A percentile compares a stretch with the other conserved stretches of the same genome.
Conservation (phyloP, 2,797 vertebrate genomes). For the Monodelphis domestica region DNA sequence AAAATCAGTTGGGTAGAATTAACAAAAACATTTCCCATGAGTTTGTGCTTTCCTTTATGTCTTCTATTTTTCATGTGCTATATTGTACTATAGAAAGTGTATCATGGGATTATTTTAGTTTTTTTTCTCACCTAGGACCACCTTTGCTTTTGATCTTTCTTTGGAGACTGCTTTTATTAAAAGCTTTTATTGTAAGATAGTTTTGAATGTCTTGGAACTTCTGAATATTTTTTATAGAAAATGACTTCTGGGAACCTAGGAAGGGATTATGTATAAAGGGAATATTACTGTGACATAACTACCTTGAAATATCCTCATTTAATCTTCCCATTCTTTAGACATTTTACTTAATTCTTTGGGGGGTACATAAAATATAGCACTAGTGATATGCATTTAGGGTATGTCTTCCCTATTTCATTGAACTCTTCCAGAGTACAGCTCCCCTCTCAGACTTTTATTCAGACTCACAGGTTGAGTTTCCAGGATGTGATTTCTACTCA, state of each 20-base stretch:
- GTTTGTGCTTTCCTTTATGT: conserved; percentile 11
- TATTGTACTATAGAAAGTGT: neutral
- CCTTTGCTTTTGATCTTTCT: conserved; percentile 38
- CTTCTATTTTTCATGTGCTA: conserved; percentile 18
- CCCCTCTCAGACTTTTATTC: neutral
- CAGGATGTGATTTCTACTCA: neutral
- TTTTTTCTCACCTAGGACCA: neutral
- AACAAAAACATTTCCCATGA: conserved; percentile 2
- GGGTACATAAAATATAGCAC: neutral
- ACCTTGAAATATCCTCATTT: conserved; percentile 11
- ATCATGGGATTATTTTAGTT: conserved; percentile 44
- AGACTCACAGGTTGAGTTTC: neutral
- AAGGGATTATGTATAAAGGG: conserved; percentile 18
- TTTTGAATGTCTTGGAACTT: conserved; percentile 25
- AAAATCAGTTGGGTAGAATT: conserved; percentile 21
- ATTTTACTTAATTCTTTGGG: conserved; percentile 15
- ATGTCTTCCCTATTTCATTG: fast-evolving
- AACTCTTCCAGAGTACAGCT: neutral
- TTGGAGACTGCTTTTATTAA: conserved; percentile 41
- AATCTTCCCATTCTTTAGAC: neutral
- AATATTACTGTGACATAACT: conserved; percentile 3
- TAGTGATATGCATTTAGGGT: conserved; percentile 7
- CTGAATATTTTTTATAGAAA: conserved; percentile 31
- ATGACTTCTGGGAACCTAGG: conserved; percentile 27
- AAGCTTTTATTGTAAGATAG: conserved; percentile 37